Base-by-base conservation (phyloP, 2,888 invertebrate species). In the Pinctada fucata region DNA sequence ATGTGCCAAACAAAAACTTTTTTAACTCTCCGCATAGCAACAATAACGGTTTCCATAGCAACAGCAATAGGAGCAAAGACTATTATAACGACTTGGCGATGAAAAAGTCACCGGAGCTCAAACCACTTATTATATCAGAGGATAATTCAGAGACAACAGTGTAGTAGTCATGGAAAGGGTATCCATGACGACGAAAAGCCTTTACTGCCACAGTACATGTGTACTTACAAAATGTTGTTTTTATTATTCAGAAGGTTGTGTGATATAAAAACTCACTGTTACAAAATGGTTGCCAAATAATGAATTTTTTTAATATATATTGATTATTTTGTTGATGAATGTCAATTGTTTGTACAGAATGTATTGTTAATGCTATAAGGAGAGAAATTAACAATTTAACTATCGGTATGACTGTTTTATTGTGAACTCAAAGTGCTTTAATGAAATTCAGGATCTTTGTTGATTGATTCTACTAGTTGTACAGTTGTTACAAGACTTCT, bases 71-170 rank as follows among this genome's bases (percentile, higher is more conserved):
- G 3, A 69, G 65, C 45, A 48, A 49, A 66, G 83, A 86, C 65
- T 84, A 86, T 71, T 86, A 85, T 75, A 84, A 86, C 77, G 85
- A 86, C 31, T 58, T 71, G 45, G 76, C 58, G n/a, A 75, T 66
- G 48, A 70, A 75, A 6, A 67, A 80, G 3, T 75, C 51, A 13
- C 74, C 45, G 2, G 86, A 84, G 75, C 74, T 75, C 31, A 75
- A 79, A 69, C 85, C 84, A 6, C 78, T 85, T 64, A 75, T 80
- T 70, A 77, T 77, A 10, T 50, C 67, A 13, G 80, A 80, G 16
- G 75, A 71, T n/a, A 70, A 70, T 47, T 72, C 77, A 3, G 80
- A 80, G 58, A 72, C 80, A n/a, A 68, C 80, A 66, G 77, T 80
- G 49, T 80, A 80, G 49, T 80, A 80, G 77, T 74, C 47, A 58